phyloP scores from a whole-genome alignment of 2,113 vertebrate genomes.

The Pomatostomus ruficeps region DNA sequence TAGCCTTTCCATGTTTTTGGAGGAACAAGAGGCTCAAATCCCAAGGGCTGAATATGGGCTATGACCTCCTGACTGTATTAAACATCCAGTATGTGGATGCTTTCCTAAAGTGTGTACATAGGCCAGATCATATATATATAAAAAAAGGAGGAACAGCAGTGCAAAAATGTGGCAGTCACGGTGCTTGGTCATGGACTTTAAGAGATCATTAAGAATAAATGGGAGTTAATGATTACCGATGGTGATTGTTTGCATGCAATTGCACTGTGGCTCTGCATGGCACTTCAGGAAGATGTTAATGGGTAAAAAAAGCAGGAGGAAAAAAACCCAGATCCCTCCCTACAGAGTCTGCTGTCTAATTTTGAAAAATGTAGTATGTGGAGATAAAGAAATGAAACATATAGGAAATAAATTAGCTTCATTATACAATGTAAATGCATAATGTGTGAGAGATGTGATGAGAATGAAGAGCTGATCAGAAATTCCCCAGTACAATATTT shows the following conservation, averaged over 20 bases:
- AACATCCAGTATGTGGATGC: neutral
- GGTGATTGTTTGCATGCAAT: neutral
- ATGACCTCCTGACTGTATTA: neutral
- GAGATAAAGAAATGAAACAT: neutral
- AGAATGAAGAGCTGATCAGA: conserved; percentile 33
- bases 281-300: neutral
- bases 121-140: neutral
- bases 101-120: neutral
- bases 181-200: neutral
- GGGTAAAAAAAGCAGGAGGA: neutral
- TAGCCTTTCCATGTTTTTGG: neutral
- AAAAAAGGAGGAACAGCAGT: neutral
- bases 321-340: neutral
- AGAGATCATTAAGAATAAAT: conserved; percentile 11
- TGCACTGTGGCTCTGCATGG: neutral
- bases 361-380: neutral
- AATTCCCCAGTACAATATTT: conserved; percentile 4
- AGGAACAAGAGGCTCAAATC: neutral
- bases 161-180: neutral
- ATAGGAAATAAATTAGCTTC: neutral
- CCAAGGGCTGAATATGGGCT: neutral
- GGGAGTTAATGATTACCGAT: neutral
- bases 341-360: neutral
- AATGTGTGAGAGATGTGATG: neutral
- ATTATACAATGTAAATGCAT: neutral